Base-by-base conservation (phyloP, 2,797 vertebrate genomes). In the Helostoma temminkii region DNA sequence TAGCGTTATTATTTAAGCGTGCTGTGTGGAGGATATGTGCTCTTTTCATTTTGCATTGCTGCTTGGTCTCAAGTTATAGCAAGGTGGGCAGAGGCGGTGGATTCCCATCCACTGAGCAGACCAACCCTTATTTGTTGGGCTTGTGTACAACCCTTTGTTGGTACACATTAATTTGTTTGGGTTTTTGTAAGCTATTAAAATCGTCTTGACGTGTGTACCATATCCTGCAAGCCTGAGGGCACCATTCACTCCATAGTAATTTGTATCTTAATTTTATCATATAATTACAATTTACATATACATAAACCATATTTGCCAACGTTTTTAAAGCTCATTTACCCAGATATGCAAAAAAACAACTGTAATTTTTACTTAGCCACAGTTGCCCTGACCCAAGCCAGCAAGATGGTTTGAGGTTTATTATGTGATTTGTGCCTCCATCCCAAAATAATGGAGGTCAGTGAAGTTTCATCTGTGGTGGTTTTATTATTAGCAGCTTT, bases 131-230 rank as follows among this genome's bases (percentile, higher is more conserved):
- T 30, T 65, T 67, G 25, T 67, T 26, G 46, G 53, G 49, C 25
- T 37, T 50, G 21, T 61, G 25, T 65, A 36, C 45, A 57, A 11
- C 4, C 50, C 14, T 74, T 64, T 72, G 46, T 66, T 64, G 37
- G 39, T 14, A 25, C 10, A 42, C n/a, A 41, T 11, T 54, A 4
- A 52, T 43, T n/a, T 16, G 12, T 26, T 42, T 45, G 9, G 3
- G n/a, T 12, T 46, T 5, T 70, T 34, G 52, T 24, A 71, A 73
- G 36, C 68, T 5, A 24, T 66, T 52, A 37, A 39, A 36, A 47
- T 52, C 16, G 15, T 45, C 1, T 30, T 32, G 39, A 34, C 28
- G 50, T 21, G 24, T 53, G 21, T 22, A 53, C 42, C 22, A 25
- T 43, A 43, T 39, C 9, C 11, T 16, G 28, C 18, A 41, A 43